phyloP scores from a whole-genome alignment of 2,113 vertebrate species.

The Urocitellus parryii region DNA sequence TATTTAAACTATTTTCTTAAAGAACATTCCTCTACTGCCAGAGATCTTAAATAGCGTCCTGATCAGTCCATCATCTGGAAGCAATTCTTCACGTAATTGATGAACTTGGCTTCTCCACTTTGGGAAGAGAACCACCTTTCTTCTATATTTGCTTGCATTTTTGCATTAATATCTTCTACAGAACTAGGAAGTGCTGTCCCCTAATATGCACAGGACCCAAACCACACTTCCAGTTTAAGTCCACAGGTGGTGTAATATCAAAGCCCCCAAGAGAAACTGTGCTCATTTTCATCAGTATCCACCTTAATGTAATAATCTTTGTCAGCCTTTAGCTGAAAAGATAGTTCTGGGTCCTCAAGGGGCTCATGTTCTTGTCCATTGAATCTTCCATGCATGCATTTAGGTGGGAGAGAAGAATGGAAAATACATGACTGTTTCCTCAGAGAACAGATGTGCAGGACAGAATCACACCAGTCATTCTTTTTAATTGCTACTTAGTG shows the following conservation, averaged over 20 bases:
- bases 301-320: constrained; percentile 96
- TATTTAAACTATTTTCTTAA: constrained; percentile 85
- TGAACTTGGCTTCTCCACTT: background rate
- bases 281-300: constrained; percentile 89
- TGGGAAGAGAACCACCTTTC: background rate
- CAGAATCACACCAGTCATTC: constrained; percentile 75
- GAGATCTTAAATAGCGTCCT: constrained; percentile 82
- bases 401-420: constrained; percentile 36
- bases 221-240: background rate
- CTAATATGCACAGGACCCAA: background rate
- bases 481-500: background rate
- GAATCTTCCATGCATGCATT: constrained; percentile 84
- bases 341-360: constrained; percentile 93
- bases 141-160: background rate
- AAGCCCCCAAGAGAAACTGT: too few relatives aligned
- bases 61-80: background rate
- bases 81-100: background rate
- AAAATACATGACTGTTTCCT: fast-evolving
- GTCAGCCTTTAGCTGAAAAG: constrained; percentile 94
- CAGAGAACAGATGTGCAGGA: fast-evolving
- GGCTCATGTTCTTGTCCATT: constrained; percentile 91
- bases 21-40: constrained; percentile 86
- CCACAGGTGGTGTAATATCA: background rate
- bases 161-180: constrained; percentile 59
- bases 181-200: background rate